A percentile compares a stretch with the other conserved stretches of the same genome.
Evolutionary conservation across 1,140 invertebrate genomes (phyloP).

Genomic region (Aphaenogaster ashmeadi): DNA sequence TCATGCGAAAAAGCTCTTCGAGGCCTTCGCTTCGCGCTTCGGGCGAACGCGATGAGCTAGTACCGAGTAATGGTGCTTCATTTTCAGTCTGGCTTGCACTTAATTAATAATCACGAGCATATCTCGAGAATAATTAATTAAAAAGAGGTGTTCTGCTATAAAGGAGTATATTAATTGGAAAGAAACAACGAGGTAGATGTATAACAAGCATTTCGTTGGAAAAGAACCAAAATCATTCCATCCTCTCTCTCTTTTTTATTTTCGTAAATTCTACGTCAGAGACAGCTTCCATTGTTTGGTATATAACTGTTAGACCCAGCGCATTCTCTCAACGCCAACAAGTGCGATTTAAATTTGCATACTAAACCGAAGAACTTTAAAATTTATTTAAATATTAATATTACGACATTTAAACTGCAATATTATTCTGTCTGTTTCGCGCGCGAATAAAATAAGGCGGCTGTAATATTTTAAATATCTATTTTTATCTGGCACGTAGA

Average conservation of each 20-base stretch:
- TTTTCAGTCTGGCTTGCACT: slow-evolving; percentile 65
- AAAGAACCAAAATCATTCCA: slow-evolving; percentile 40
- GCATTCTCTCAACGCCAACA: slow-evolving; percentile 13
- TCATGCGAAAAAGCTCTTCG: slow-evolving; percentile 10
- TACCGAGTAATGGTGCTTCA: slow-evolving; percentile 71
- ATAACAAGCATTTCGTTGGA: neutral
- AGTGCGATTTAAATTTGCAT: slow-evolving; percentile 47
- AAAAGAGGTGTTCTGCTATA: slow-evolving; percentile 1
- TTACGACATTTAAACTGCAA: neutral
- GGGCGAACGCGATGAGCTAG: slow-evolving; percentile 47
- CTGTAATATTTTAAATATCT: neutral
- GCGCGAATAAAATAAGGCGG: neutral
- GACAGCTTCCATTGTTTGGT: slow-evolving; percentile 20
- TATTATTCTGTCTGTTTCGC: neutral
- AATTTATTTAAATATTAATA: slow-evolving; percentile 47
- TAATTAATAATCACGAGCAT: slow-evolving; percentile 80
- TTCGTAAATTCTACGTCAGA: slow-evolving; percentile 10
- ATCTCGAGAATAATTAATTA: slow-evolving; percentile 67
- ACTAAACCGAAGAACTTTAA: slow-evolving; percentile 44
- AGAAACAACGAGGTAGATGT: neutral
- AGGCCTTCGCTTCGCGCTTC: neutral
- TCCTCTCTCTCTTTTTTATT: neutral
- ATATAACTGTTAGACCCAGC: slow-evolving; percentile 6
- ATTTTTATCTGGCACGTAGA: neutral
- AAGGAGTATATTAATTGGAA: slow-evolving; percentile 72